Conservation (phyloP, 2,888 invertebrate species). For the Mesoligia furuncula region DNA sequence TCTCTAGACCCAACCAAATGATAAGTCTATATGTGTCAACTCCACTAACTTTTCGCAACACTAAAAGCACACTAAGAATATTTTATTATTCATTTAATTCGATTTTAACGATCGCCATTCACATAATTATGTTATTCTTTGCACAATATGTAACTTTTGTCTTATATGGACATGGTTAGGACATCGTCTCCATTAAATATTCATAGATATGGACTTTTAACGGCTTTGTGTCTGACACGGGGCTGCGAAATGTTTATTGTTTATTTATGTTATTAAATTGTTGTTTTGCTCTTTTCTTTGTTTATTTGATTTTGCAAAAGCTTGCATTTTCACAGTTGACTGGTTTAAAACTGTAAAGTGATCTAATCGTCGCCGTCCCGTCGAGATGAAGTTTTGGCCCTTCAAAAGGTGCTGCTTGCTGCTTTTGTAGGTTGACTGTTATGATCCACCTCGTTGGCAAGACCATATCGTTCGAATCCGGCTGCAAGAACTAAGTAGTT, state of each 20-base stretch:
- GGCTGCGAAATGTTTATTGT: constrained; percentile 20
- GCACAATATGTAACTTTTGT: constrained; percentile 56
- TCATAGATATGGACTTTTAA: constrained; percentile 43
- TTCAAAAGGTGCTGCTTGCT: too few species aligned
- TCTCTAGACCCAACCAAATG: constrained; percentile 19
- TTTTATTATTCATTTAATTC: constrained; percentile 58
- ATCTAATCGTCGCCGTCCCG: neutral
- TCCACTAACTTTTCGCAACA: constrained; percentile 48
- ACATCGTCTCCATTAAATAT: constrained; percentile 49
- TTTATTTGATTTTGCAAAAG: neutral
- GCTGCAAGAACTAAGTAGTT: neutral
- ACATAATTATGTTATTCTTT: constrained; percentile 52
- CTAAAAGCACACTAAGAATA: constrained; percentile 31
- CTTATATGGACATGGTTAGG: constrained; percentile 55
- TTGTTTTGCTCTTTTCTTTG: neutral
- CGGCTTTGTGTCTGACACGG: constrained; percentile 4
- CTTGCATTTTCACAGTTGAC: neutral
- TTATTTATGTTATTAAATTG: constrained; percentile 17
- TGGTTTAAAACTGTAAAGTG: neutral
- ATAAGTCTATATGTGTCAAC: neutral
- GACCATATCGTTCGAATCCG: neutral
- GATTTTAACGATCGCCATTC: constrained; percentile 55
- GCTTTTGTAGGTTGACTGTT: too few species aligned
- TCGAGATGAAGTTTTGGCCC: neutral
- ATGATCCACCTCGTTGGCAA: neutral